Base-by-base conservation (phyloP, 2,797 vertebrate species). In the Amazonetta brasiliensis region DNA sequence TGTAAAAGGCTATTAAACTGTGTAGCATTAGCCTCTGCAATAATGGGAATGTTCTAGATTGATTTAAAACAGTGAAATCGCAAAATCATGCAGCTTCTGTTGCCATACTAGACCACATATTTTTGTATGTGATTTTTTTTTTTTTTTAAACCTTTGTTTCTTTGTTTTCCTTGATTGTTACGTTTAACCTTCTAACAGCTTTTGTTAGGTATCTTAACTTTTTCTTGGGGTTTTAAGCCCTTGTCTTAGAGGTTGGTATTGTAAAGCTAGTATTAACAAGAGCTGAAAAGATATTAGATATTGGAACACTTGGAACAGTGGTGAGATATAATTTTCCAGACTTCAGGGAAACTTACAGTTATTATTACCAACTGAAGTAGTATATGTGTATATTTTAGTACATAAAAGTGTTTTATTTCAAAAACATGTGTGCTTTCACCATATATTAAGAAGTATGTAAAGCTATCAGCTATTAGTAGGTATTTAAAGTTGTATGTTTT, bases 401-500 rank as follows among this genome's bases (percentile, higher is more conserved):
- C 21, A 33, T 69, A 25, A n/a, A 66, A 44, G 82, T 44, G 1
- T 67, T 87, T 80, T 74, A 71, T 79, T 71, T 52, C 1, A 87
- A 81, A 79, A 69, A 59, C 2, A 30, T 1, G 2, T 8, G 4
- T 83, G 6, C 3, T 80, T 87, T 88, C 52, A 89, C 28, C 87
- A 52, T 60, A 37, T 67, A 30, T 71, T 43, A 67, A 79, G 9
- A 39, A 73, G 12, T 72, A 60, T 60, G 50, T 69, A 78, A 87
- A 93, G 19, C 31, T 52, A 16, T 73, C 52, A 94, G 37, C 55
- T 77, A 21, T 82, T 82, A 90, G 48, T 63, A 16, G 41, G 23
- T 78, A 69, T 82, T 95, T 90, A 74, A 91, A 71, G 43, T 87
- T 86, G 72, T 64, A 13, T 88, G 81, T 90, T 92, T 75, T 9